Evolutionary conservation across 2,113 vertebrate species (phyloP), one percentile per base, ranked within the genome.

Genomic region (Gila orcuttii): DNA sequence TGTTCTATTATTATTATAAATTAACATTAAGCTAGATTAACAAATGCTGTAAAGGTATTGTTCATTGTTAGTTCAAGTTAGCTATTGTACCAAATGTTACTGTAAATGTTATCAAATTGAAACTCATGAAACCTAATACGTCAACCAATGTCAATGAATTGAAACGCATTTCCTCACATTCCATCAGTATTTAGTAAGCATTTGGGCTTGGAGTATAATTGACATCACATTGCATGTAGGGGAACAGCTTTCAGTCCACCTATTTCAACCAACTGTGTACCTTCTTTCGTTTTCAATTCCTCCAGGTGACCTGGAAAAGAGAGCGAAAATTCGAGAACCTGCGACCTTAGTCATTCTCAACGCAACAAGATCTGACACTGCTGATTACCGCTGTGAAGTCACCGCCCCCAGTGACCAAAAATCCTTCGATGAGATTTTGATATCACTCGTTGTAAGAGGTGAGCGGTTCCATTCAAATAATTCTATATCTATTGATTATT

Each of bases 351-450:
- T 96, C 84, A 99, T 99, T 21, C 94, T 93, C 75, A 99, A 99
- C 2, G 94, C 97, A 83, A 99, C 97, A 0, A 93, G 98, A 25
- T 95, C 89, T 5, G 98, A 99, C 90, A 97, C 96, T 0, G 98
- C 97, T 4, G 93, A 93, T 0, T 99, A 99, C 59, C 96, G 98
- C 86, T 99, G 98, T 11, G 98, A 99, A 86, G 98, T 99, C 89
- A 97, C 97, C 0, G 97, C 97, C 0, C 93, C 93, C 2, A 89
- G 93, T 0, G 98, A 99, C 87, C 90, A 90, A 1, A 97, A 96
- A 88, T 96, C 94, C 39, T 96, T 98, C 7, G 97, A 97, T 0
- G 98, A 99, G 93, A 96, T 99, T 23, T 91, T 95, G 57, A 97
- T 99, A 85, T 92, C 96, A 78, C 95, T 99, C 1, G 95, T 95